phyloP scores from a whole-genome alignment of 2,888 invertebrate genomes.

The Sipunculus nudus region DNA sequence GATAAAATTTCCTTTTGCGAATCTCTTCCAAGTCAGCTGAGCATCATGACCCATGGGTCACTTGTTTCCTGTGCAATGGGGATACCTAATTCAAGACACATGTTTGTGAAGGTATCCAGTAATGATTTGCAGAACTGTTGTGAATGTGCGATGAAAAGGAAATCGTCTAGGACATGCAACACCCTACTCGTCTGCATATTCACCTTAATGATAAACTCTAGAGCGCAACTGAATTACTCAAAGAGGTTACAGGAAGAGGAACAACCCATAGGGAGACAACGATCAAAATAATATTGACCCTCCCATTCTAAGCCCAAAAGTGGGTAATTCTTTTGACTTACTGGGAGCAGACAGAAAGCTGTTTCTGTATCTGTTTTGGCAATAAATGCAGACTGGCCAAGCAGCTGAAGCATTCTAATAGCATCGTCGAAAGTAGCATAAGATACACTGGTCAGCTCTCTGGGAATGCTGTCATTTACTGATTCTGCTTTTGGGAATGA shows the following conservation, averaged over 20 bases:
- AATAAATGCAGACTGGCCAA: neutral
- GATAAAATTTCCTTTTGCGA: no score
- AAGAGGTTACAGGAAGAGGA: neutral
- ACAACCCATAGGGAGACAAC: neutral
- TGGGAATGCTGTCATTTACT: neutral
- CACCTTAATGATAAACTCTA: neutral
- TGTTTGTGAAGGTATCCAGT: neutral
- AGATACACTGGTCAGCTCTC: neutral
- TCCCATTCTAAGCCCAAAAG: neutral
- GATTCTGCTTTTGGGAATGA: neutral
- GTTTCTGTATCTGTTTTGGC: slow-evolving; percentile 1
- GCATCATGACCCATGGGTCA: no score
- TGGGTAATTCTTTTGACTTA: neutral
- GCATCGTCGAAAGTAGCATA: neutral
- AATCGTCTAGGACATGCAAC: no score
- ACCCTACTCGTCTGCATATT: no score
- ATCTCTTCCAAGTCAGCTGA: no score
- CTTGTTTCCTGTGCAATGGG: neutral
- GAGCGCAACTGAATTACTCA: neutral
- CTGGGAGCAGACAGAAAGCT: neutral
- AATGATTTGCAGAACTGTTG: neutral
- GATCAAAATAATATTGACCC: neutral
- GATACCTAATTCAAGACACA: neutral
- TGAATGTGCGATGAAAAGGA: neutral
- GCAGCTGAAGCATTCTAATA: neutral